Evolutionary conservation across 2,113 vertebrate genomes (phyloP).

Genomic region (Pandion haliaetus): DNA sequence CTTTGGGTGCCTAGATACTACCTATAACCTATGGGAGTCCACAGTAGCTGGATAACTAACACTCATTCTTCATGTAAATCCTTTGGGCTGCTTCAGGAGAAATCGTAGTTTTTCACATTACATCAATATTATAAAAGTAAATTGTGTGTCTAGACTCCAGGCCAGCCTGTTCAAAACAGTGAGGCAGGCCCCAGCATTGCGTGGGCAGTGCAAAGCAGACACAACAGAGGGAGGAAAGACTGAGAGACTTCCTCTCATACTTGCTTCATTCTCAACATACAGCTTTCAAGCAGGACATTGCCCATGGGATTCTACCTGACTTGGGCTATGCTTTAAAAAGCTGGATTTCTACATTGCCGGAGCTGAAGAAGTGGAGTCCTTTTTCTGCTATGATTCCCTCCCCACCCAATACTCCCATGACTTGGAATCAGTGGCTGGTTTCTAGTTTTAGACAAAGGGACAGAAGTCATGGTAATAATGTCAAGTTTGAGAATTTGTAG

Average conservation of each 20-base stretch:
- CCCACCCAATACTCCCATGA: too few species aligned
- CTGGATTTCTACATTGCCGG: neutral
- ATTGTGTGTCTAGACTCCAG: neutral
- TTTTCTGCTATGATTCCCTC: neutral
- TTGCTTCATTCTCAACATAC: fast-evolving
- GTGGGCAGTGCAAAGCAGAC: neutral
- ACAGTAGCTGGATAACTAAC: neutral
- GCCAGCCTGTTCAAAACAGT: neutral
- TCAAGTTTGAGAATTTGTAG: neutral
- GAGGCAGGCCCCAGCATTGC: neutral
- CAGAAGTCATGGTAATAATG: neutral
- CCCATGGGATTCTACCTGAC: neutral
- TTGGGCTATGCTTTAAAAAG: neutral
- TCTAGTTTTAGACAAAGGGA: neutral
- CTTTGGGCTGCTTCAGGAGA: neutral
- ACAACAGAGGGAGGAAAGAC: neutral
- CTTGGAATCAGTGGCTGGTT: neutral
- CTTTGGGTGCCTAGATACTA: neutral
- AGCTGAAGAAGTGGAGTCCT: neutral
- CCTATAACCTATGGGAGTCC: neutral
- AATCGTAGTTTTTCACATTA: neutral
- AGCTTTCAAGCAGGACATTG: neutral
- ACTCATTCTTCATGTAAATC: neutral
- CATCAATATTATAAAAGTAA: neutral
- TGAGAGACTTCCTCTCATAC: neutral